Evolutionary conservation across 2,888 invertebrate genomes (phyloP), one percentile per base, ranked within the genome.

Genomic region (Atrina japonica): DNA sequence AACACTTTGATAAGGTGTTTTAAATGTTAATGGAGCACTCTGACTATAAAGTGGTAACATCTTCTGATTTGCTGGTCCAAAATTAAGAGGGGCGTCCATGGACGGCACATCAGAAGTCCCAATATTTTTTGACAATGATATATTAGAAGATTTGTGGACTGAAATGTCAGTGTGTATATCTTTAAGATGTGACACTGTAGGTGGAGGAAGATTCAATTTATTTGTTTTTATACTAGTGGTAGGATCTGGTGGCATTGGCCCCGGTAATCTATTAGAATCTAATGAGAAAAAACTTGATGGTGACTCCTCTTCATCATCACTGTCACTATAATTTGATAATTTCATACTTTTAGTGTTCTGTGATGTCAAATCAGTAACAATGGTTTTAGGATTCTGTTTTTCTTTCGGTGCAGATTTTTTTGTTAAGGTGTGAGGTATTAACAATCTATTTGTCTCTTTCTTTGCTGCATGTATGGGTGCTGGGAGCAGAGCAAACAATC

Each of bases 361-460:
- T 50, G 25, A 6, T 27, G 55, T 40, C 23, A 16, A 35, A 11
- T 27, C 40, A 9, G 47, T 58, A 47, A 21, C 3, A 35, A 35
- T 11, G 11, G 35, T 35, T 40, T 65, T 53, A 55, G 43, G 29
- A 9, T 43, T 3, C 16, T 63, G 29, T 35, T 40, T 49, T 43
- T 30, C 23, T 58, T 29, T 41, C n/a, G 60, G 41, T 55, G 53
- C 47, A 18, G 30, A 43, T 55, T 63, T 67, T 55, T 79, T 82
- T 9, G 73, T 77, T 9, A 87, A 75, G 0, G 82, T 72, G 53
- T 86, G 77, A 21, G 87, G 85, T 27, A 86, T 61, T 18, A 88
- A 76, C 6, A 83, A 78, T 49, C 88, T 75, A 55, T 86, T 85
- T 6, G 80, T 53, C 69, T 86, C 84, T 64, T 88, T 88, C 63